Base-by-base conservation (phyloP, 2,888 invertebrate genomes). In the Drosophila flavopinicola region DNA sequence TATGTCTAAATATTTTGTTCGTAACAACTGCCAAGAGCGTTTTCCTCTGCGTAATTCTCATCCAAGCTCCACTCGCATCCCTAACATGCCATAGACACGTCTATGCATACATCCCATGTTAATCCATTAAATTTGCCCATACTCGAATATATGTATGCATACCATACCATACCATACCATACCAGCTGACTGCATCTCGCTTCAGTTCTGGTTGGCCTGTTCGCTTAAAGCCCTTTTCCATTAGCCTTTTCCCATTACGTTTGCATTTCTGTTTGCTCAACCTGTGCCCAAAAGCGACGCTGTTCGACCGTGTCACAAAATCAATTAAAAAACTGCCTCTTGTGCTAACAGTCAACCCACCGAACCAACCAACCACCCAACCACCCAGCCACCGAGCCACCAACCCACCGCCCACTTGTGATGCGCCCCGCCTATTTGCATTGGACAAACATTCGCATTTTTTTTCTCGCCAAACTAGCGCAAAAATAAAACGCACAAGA, bases 271-370 rank as follows among this genome's bases (percentile, higher is more conserved):
- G 56, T 60, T 66, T 57, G 42, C 44, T 41, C 45, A 58, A 44
- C 38, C 52, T 35, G 52, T 37, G 60, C 41, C 27, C 44, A 17
- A 52, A 53, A n/a, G 57, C 73, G 54, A 41, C 25, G 53, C 51
- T 44, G 35, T 56, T 71, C 66, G 49, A 52, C 51, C 61, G 54
- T 78, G 66, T 56, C 58, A 47, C 59, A 77, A 78, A 80, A 78
- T 80, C 71, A 78, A 78, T 80, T 78, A 68, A 68, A 78, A 79
- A 71, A 47, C 54, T 33, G 65, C 61, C 58, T 29, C 7, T 20
- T 5, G 10, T 6, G 27, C 3, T 35, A 6, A 3, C 35, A 6
- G 10, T 6, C 6, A 9, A n/a, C 6, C 6, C 11, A 1, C 6
- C 9, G 6, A 11, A 2, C 13, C 9, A 29, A 29, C n/a, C n/a